phyloP scores from a whole-genome alignment of 1,140 invertebrate genomes.

The Platyscapa corneri region DNA sequence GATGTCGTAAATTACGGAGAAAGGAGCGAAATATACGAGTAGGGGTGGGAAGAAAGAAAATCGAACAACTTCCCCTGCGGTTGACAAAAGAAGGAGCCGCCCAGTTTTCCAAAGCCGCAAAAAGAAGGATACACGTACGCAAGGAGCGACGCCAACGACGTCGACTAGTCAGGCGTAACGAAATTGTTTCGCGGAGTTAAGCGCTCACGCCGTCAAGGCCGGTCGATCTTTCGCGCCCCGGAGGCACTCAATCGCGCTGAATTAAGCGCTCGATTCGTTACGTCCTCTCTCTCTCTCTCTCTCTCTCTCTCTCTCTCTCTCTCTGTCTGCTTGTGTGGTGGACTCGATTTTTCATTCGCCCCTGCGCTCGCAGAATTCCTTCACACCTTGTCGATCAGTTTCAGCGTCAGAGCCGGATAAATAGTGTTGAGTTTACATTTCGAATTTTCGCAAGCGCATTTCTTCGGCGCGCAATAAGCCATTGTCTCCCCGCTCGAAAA shows the following conservation, averaged over 20 bases:
- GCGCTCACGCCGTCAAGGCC: constrained; percentile 21
- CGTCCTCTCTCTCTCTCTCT: constrained; percentile 42
- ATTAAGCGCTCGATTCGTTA: constrained; percentile 69
- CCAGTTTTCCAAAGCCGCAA: neutral
- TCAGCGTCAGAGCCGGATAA: constrained; percentile 50
- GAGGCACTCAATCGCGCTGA: too few species aligned
- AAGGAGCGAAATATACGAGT: too few species aligned
- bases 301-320: constrained; percentile 49
- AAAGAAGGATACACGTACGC: neutral
- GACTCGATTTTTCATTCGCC: constrained; percentile 28
- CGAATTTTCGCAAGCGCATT: neutral
- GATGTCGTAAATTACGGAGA: neutral
- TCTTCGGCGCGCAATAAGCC: neutral
- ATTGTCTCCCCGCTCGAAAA: constrained; percentile 6
- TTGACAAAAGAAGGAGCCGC: too few species aligned
- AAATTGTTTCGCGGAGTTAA: constrained; percentile 44
- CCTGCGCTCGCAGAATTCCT: constrained; percentile 56
- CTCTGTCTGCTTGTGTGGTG: constrained; percentile 17
- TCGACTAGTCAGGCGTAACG: constrained; percentile 52
- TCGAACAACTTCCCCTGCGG: too few species aligned
- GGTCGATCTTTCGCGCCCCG: too few species aligned
- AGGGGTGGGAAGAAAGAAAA: too few species aligned
- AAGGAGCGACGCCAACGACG: constrained; percentile 1
- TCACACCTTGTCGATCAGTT: constrained; percentile 63
- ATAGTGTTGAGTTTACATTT: constrained; percentile 2